Conservation (phyloP, 2,797 vertebrate species). For the Cynopterus sphinx region DNA sequence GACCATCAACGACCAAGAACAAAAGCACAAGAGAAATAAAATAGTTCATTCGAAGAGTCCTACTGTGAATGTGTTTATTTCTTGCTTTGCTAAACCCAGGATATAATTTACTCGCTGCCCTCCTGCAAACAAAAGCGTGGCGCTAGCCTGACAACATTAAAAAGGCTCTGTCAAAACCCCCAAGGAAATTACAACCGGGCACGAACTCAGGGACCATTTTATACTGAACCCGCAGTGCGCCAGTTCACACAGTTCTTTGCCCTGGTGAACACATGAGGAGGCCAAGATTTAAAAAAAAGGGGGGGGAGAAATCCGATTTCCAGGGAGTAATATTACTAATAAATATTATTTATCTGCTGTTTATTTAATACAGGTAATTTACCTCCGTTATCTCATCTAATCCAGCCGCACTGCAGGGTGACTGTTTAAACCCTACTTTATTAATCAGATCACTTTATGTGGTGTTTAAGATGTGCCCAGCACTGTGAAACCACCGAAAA, state of each 20-base stretch:
- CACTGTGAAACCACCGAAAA: background rate
- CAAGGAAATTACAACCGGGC: background rate
- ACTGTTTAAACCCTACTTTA: background rate
- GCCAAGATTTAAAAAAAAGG: background rate
- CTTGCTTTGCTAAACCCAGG: constrained; percentile 48
- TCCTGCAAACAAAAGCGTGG: background rate
- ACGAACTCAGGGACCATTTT: background rate
- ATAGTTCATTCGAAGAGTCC: constrained; percentile 55
- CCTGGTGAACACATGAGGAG: background rate
- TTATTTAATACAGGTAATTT: background rate
- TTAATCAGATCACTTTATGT: background rate
- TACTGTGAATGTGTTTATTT: constrained; percentile 67
- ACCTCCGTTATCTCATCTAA: background rate
- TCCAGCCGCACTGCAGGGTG: background rate
- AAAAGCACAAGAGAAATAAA: constrained; percentile 56
- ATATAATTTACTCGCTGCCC: background rate
- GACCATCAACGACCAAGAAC: constrained; percentile 66
- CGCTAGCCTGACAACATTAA: background rate
- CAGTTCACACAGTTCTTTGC: background rate
- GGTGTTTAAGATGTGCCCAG: background rate
- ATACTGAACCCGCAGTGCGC: background rate
- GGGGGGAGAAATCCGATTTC: background rate
- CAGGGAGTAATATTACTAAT: background rate
- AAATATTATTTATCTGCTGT: background rate
- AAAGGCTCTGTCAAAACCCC: background rate